Evolutionary conservation across 2,113 vertebrate genomes (phyloP).

Genomic region (Serinus canaria): DNA sequence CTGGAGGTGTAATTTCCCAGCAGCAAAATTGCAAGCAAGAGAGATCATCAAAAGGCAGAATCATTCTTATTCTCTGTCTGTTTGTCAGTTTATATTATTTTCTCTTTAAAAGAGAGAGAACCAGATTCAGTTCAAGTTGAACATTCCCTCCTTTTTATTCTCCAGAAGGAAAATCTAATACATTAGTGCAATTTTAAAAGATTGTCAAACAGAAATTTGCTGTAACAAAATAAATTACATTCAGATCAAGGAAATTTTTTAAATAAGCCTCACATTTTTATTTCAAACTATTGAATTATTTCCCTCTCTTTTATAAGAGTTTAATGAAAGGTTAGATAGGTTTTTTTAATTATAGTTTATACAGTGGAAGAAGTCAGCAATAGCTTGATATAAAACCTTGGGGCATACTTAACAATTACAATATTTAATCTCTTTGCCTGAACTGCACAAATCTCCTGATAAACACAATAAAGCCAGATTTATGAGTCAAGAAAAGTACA

Average conservation of each 20-base stretch:
- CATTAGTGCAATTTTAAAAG: neutral
- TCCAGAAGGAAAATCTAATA: neutral
- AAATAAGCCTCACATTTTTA: neutral
- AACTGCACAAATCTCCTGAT: neutral
- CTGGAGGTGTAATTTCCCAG: slow-evolving; percentile 2
- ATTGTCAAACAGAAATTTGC: neutral
- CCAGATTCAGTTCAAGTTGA: neutral
- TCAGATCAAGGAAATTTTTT: neutral
- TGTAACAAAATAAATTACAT: neutral
- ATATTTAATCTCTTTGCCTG: slow-evolving; percentile 4
- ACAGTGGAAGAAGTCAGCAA: neutral
- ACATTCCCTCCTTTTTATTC: neutral
- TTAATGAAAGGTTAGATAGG: slow-evolving; percentile 6
- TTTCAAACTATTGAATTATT: neutral
- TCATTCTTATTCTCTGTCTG: neutral
- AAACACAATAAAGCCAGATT: neutral
- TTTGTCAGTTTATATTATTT: neutral
- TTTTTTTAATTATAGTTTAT: neutral
- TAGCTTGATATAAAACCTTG: neutral
- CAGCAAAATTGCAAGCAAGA: neutral
- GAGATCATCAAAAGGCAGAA: slow-evolving; percentile 1
- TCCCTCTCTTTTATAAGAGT: neutral
- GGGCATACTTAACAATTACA: neutral
- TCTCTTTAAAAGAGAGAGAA: neutral
- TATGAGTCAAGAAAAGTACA: neutral